phyloP scores from a whole-genome alignment of 2,888 invertebrate species.

The Stenolophus ochropezus region DNA sequence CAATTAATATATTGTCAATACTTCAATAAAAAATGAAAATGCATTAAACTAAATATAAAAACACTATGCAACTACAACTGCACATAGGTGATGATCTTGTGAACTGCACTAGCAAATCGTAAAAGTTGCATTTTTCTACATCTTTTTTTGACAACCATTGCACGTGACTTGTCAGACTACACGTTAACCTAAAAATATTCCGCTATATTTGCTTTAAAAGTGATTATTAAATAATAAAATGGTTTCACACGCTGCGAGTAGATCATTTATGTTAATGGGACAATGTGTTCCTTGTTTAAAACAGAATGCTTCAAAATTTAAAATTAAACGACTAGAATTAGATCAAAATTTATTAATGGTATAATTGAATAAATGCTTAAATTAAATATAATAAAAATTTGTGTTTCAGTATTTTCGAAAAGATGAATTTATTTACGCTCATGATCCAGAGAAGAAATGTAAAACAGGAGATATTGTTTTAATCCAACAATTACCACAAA shows the following conservation, averaged over 20 bases:
- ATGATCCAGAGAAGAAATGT: conserved; percentile 85
- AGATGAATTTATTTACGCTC: conserved; percentile 83
- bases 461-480: conserved; percentile 90
- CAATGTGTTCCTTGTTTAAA: conserved; percentile 87
- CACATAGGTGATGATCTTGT: too few relatives aligned
- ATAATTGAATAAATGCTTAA: conserved; percentile 63
- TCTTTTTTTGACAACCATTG: too few relatives aligned
- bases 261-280: conserved; percentile 79
- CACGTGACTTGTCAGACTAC: too few relatives aligned
- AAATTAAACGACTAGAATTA: conserved; percentile 83
- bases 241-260: conserved; percentile 73
- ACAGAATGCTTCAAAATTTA: conserved; percentile 86
- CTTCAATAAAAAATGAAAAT: too few relatives aligned
- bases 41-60: too few relatives aligned
- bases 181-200: not conserved
- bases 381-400: conserved; percentile 12
- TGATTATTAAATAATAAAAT: conserved; percentile 55
- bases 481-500: conserved; percentile 83
- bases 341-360: conserved; percentile 88
- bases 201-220: too few relatives aligned
- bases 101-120: too few relatives aligned
- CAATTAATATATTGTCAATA: too few relatives aligned
- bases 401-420: conserved; percentile 83
- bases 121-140: too few relatives aligned
- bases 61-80: too few relatives aligned